These are phyloP conservation scores for Standfussiana lucernea DNA, from an alignment of 2,888 invertebrate species.

Conservation along the genomic window DNA sequence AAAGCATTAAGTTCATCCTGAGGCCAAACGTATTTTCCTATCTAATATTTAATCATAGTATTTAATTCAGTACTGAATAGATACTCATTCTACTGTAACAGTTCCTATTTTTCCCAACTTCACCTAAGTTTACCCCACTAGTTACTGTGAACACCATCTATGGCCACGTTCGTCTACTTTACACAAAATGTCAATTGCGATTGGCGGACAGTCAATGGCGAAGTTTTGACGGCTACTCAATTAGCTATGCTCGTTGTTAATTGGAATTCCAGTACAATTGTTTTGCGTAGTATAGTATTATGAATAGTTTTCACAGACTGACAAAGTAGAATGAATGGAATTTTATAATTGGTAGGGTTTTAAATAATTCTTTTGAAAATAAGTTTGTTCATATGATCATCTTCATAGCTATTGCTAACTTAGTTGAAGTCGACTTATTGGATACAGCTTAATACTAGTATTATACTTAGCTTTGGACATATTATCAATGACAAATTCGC, in stretches of 20 bases:
- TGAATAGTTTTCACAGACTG: conserved; percentile 2
- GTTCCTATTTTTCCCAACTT: neutral
- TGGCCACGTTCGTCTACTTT: conserved; percentile 10
- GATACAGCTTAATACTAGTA: neutral
- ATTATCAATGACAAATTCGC: no score
- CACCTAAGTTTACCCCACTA: conserved; percentile 22
- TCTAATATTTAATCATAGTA: no score
- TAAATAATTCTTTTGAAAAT: neutral
- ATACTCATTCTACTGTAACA: no score
- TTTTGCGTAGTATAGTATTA: conserved; percentile 13
- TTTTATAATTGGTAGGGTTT: neutral
- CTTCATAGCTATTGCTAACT: neutral
- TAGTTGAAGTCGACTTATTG: neutral
- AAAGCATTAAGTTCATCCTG: neutral
- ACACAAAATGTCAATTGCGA: conserved; percentile 25
- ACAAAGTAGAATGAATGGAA: conserved; percentile 6
- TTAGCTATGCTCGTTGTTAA: conserved; percentile 38
- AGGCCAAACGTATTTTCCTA: no score
- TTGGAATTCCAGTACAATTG: conserved; percentile 37
- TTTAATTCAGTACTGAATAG: no score
- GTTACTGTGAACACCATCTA: conserved; percentile 22
- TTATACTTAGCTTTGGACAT: neutral
- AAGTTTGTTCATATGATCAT: neutral
- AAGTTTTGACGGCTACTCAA: conserved; percentile 39
- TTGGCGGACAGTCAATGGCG: neutral